Conservation (phyloP, 2,113 vertebrate species). For the Chamaea fasciata region DNA sequence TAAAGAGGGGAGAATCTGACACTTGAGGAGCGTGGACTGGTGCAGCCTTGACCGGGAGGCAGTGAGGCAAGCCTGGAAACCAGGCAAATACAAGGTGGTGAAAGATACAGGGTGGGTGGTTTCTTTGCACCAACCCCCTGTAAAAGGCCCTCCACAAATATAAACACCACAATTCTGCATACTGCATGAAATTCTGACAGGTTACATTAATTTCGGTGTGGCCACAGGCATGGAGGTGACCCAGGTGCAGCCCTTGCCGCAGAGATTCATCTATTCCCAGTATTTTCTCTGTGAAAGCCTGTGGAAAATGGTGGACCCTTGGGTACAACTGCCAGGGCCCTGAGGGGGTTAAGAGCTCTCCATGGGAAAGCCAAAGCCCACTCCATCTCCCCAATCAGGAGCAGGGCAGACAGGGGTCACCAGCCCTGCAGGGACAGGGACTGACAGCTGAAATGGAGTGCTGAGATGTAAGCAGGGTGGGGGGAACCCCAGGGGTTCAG, state of each 20-base stretch:
- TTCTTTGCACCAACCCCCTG: neutral
- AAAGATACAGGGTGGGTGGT: neutral
- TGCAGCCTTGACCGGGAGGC: neutral
- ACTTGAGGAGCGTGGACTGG: neutral
- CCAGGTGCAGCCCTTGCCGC: neutral
- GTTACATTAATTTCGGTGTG: neutral
- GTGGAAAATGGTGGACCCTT: neutral
- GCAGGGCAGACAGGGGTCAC: neutral
- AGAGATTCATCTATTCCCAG: neutral
- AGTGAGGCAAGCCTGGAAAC: neutral
- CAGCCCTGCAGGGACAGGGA: neutral
- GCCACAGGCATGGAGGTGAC: neutral
- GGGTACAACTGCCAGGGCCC: neutral
- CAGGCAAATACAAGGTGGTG: neutral
- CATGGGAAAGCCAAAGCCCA: neutral
- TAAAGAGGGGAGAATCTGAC: neutral
- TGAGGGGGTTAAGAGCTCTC: neutral
- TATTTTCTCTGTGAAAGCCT: neutral
- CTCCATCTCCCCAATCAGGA: neutral
- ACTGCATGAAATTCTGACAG: neutral
- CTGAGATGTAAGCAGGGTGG: neutral
- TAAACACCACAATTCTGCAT: neutral
- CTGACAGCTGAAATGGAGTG: neutral
- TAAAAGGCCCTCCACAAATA: neutral
- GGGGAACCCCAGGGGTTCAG: rapidly evolving